Conservation (phyloP, 2,797 vertebrate genomes). For the Bradypodion ventrale region DNA sequence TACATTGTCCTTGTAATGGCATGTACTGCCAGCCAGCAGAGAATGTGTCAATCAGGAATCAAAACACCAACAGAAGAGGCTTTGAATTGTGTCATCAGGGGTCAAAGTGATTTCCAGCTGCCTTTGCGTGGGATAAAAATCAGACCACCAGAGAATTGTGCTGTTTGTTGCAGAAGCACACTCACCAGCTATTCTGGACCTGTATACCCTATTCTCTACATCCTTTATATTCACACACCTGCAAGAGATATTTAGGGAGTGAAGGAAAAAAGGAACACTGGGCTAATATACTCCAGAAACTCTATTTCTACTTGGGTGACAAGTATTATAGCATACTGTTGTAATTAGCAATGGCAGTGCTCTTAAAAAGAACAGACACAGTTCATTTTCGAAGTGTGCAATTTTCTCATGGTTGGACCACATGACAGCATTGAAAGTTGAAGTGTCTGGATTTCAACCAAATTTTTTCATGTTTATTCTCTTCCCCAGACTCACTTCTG, state of each 20-base stretch:
- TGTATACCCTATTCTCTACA: slow-evolving; percentile 50
- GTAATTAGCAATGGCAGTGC: slow-evolving; percentile 29
- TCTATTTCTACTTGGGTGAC: slow-evolving; percentile 27
- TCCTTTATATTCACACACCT: slow-evolving; percentile 74
- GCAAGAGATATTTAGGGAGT: slow-evolving; percentile 58
- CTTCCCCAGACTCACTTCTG: neutral
- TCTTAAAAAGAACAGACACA: slow-evolving; percentile 19
- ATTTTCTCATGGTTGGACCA: neutral
- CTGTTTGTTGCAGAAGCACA: slow-evolving; percentile 68
- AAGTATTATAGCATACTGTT: slow-evolving; percentile 29
- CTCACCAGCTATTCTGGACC: slow-evolving; percentile 61
- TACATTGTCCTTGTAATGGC: slow-evolving; percentile 77
- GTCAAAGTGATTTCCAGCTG: slow-evolving; percentile 82
- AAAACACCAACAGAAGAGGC: slow-evolving; percentile 83
- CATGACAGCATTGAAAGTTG: neutral
- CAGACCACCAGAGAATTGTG: slow-evolving; percentile 69
- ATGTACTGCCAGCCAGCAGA: slow-evolving; percentile 77
- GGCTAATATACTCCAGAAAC: slow-evolving; percentile 66
- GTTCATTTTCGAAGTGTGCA: neutral
- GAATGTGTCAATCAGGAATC: slow-evolving; percentile 84
- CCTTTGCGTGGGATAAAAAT: slow-evolving; percentile 73
- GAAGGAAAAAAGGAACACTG: neutral
- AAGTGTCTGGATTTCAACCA: neutral
- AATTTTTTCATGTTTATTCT: slow-evolving; percentile 1
- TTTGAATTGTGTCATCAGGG: slow-evolving; percentile 79